Evolutionary conservation across 2,797 vertebrate species (phyloP).

Genomic region (Tamandua tetradactyla): DNA sequence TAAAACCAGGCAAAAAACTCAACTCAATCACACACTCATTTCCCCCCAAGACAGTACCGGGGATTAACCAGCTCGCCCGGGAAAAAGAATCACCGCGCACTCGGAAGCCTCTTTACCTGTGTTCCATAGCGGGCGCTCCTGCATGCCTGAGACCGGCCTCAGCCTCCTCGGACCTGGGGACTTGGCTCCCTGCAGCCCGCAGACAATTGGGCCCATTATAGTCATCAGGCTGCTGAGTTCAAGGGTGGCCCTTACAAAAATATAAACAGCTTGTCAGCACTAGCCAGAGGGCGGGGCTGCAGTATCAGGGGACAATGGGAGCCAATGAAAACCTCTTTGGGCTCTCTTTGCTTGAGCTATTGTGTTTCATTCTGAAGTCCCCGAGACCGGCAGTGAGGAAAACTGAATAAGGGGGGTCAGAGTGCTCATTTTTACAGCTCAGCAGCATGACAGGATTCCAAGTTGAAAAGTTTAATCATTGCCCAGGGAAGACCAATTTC

Average conservation of each 20-base stretch:
- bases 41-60: background rate
- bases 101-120: constrained; percentile 81
- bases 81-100: constrained; percentile 38
- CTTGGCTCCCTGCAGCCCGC: constrained; percentile 70
- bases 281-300: constrained; percentile 83
- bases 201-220: constrained; percentile 81
- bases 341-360: constrained; percentile 82
- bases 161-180: constrained; percentile 58
- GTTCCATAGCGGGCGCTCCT: constrained; percentile 77
- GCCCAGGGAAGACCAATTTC: background rate
- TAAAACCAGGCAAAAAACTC: constrained; percentile 3
- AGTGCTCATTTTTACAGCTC: background rate
- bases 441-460: background rate
- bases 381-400: constrained; percentile 48
- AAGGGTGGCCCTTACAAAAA: constrained; percentile 85
- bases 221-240: constrained; percentile 76
- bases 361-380: constrained; percentile 82
- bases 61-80: constrained; percentile 4
- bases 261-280: constrained; percentile 86
- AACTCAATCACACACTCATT: background rate
- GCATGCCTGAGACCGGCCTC: constrained; percentile 46
- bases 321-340: constrained; percentile 83
- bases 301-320: constrained; percentile 78
- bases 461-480: constrained; percentile 34
- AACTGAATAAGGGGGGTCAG: constrained; percentile 32